Evolutionary conservation across 92 coral and sea anemone genomes (phyloP), one percentile per base, ranked within the genome.

Genomic region (Epizoanthus ramosus): DNA sequence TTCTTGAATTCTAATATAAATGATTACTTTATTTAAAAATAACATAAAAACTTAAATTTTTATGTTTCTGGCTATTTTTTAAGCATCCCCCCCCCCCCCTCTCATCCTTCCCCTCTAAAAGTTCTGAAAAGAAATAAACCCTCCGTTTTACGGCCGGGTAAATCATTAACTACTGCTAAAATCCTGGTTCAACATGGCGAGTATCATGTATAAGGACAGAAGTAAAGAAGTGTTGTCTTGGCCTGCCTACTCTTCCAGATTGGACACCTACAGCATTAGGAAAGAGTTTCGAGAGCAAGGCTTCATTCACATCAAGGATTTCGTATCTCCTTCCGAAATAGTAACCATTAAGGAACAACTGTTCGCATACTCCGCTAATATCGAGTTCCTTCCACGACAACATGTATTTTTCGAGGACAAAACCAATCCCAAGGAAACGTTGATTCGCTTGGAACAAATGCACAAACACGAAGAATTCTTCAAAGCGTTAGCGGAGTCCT

Each of bases 381-480:
- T 75, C 15, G 81, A 75, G 41, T 25, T 39, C 43, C 53, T 75
- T 18, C 68, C 81, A 23, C 67, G 67, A 75, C 68, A 75, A 75
- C 68, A 75, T 18, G 81, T 57, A 24, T 75, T 75, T 71, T 21
- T 75, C 65, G 84, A 79, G 43, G 47, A 64, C 59, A 79, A 79
- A 79, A 14, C 84, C 8, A 31, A 33, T 3, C 84, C 84, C 10
- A 64, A 45, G 39, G 84, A 79, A 39, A 79, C 84, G 12, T 19
- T 79, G 21, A 64, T 79, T 57, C 84, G 84, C 24, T 64, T 79
- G 39, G 84, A 79, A 25, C 68, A 64, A 16, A 79, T 79, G 75
- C 74, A 79, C 39, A 79, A 60, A 9, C 53, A 79, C 41, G 54
- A 64, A 16, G 74, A 79, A 23, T 64, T 79, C 45, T 79, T 79